These are phyloP conservation scores for Halcyon smyrnensis DNA, from an alignment of 2,797 vertebrate species.

Conservation along the genomic window DNA sequence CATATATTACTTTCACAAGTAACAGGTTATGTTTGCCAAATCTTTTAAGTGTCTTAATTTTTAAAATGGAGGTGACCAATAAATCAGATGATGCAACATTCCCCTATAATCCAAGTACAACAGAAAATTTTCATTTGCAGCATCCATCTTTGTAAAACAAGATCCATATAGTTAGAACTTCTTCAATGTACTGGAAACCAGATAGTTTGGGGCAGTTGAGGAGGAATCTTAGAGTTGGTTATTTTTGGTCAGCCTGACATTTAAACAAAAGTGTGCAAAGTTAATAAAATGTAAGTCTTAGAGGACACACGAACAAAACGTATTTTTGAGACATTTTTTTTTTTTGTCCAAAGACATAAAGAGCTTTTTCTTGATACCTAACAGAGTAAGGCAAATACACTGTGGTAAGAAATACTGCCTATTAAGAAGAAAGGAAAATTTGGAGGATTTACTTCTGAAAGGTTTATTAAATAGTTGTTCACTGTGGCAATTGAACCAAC, in stretches of 20 bases:
- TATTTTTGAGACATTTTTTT: not conserved
- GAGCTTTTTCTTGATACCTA: not conserved
- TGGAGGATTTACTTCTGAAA: not conserved
- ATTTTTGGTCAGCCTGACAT: not conserved
- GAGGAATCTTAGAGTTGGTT: not conserved
- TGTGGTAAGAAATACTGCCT: conserved; percentile 2
- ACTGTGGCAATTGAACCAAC: conserved; percentile 55
- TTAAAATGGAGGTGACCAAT: not conserved
- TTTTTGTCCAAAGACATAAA: not conserved
- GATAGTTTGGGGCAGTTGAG: not conserved
- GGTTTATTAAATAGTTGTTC: conserved; percentile 61
- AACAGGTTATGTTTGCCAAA: not conserved
- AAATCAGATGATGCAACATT: not conserved
- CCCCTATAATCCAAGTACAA: not conserved
- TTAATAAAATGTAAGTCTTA: not conserved
- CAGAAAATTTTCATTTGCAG: not conserved
- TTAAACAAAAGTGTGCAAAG: not conserved
- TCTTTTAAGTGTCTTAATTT: not conserved
- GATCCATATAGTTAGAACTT: not conserved
- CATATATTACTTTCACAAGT: not conserved
- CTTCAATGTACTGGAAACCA: not conserved
- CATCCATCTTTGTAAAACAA: not conserved
- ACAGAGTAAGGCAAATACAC: not conserved
- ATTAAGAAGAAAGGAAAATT: conserved; percentile 33
- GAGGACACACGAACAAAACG: not conserved